A percentile compares a stretch with the other conserved stretches of the same genome.
Conservation (phyloP, 1,140 invertebrate species). For the Nasonia longicornis region DNA sequence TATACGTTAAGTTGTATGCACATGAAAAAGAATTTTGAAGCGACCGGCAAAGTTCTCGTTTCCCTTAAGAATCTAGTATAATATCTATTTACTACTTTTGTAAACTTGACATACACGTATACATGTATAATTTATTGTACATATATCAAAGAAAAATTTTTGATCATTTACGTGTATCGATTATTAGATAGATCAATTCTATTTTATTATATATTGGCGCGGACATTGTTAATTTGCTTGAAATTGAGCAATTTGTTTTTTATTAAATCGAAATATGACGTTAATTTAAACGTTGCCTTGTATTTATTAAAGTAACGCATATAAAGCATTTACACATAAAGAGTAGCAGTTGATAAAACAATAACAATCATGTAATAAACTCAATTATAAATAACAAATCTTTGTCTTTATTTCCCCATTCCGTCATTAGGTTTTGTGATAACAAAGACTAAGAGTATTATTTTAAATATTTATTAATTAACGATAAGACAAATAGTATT, state of each 20-base stretch:
- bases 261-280: slow-evolving; percentile 48
- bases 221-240: slow-evolving; percentile 47
- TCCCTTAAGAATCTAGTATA: slow-evolving; percentile 39
- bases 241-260: slow-evolving; percentile 48
- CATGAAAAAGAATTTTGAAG: slow-evolving; percentile 22
- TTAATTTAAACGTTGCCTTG: slow-evolving; percentile 31
- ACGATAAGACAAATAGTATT: slow-evolving; percentile 7
- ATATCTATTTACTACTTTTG: slow-evolving; percentile 48
- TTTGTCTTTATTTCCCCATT: slow-evolving; percentile 10
- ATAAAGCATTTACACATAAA: slow-evolving; percentile 21
- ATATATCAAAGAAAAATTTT: slow-evolving; percentile 36
- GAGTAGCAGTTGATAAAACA: slow-evolving; percentile 12
- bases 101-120: slow-evolving; percentile 43
- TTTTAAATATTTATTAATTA: slow-evolving; percentile 27
- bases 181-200: slow-evolving; percentile 37
- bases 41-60: slow-evolving; percentile 27
- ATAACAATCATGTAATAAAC: slow-evolving; percentile 49
- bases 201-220: slow-evolving; percentile 29
- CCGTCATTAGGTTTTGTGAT: background rate
- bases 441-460: background rate
- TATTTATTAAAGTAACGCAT: slow-evolving; percentile 34
- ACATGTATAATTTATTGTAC: slow-evolving; percentile 46
- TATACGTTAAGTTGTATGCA: slow-evolving; percentile 8
- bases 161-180: slow-evolving; percentile 27
- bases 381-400: slow-evolving; percentile 34